A percentile compares a stretch with the other conserved stretches of the same genome.
Conservation (phyloP, 1,140 invertebrate species). For the Steinernema feltiae region DNA sequence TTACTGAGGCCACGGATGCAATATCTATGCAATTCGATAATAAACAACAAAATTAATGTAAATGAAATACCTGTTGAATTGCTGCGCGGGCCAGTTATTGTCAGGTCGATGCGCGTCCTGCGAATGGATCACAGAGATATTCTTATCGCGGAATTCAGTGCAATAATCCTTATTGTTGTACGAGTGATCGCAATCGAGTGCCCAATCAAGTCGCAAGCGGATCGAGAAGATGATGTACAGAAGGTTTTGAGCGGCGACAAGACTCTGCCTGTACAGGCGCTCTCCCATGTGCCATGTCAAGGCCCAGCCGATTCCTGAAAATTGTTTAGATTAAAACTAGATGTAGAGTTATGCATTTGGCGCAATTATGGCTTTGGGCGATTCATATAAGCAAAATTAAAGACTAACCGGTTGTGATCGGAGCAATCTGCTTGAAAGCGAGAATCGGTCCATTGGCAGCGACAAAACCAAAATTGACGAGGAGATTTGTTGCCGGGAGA, state of each 20-base stretch:
- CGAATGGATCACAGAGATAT: constrained; percentile 10
- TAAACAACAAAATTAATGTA: neutral
- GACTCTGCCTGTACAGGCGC: constrained; percentile 23
- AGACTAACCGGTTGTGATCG: constrained; percentile 28
- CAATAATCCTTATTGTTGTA: constrained; percentile 19
- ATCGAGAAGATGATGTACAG: constrained; percentile 32
- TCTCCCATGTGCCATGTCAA: constrained; percentile 32
- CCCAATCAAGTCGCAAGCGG: constrained; percentile 24
- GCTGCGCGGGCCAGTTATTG: constrained; percentile 38
- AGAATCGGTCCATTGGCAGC: constrained; percentile 22
- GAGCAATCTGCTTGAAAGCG: constrained; percentile 29
- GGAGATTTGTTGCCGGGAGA: constrained; percentile 2
- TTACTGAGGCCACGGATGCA: neutral
- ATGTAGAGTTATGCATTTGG: neutral
- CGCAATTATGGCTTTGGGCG: neutral
- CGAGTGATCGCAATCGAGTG: constrained; percentile 29
- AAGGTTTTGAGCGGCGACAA: constrained; percentile 24
- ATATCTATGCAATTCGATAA: constrained; percentile 1
- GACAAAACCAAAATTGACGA: constrained; percentile 6
- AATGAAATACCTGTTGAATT: constrained; percentile 31
- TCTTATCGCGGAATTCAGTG: neutral
- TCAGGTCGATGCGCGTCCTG: constrained; percentile 17
- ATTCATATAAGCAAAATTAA: constrained; percentile 13
- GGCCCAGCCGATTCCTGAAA: constrained; percentile 35
- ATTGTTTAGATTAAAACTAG: neutral